Base-by-base conservation (phyloP, 2,797 vertebrate species). In the Sebastes nivosus region DNA sequence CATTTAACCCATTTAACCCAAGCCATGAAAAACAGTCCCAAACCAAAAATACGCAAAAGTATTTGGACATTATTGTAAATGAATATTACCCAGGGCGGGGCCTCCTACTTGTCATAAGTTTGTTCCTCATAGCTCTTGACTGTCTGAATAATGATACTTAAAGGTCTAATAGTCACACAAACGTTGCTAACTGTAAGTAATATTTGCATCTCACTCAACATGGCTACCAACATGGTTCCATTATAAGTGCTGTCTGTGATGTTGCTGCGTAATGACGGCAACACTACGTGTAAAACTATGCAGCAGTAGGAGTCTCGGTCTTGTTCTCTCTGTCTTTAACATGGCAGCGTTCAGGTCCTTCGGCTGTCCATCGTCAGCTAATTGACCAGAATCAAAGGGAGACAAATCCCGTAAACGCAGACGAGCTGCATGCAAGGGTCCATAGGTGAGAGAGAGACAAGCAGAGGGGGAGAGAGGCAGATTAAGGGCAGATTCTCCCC, bases 341-440 rank as follows among this genome's bases (percentile, higher is more conserved):
- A 67, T 16, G 12, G 32, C 24, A 55, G 65, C 69, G n/a, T 65
- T 86, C 52, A 22, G 60, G 82, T 87, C 65, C 42, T 84, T 84
- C 7, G 22, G 58, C 64, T 72, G 69, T 88, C 82, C 60, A 77
- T 58, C 25, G 50, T 64, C 61, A 70, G 68, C 75, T 82, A 87
- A 89, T 93, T 89, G 82, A 84, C 86, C 78, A 46, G 69, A 91
- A 88, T 90, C 89, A 93, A 93, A 92, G 86, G 20, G 75, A 91
- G 84, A 90, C 83, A 90, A 89, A 93, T 90, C 89, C 81, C 55
- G 72, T 86, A 88, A 91, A 92, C 78, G 88, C 75, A 67, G 80
- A 81, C 14, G 27, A 69, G 79, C 79, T 85, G 80, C 74, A 46
- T 79, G 67, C 63, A 22, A 0, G 0, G 65, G 67, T 80, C 83